Evolutionary conservation across 2,888 invertebrate species (phyloP).

Genomic region (Noctua fimbriata): DNA sequence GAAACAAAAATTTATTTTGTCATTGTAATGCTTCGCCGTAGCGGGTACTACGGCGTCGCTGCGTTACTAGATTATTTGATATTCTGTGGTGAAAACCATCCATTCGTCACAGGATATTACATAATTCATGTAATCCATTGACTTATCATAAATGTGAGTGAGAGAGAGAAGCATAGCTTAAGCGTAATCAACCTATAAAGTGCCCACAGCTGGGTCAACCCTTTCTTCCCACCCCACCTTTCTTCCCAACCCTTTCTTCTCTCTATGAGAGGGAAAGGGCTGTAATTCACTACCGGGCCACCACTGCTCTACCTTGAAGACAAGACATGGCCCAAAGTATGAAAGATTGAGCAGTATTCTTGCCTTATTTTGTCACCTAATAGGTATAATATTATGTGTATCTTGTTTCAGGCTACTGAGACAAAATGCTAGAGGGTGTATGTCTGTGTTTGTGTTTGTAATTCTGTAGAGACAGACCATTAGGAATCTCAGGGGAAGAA

Average conservation of each 20-base stretch:
- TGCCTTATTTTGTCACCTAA: background rate
- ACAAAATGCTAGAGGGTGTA: background rate
- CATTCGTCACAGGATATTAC: background rate
- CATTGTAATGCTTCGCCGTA: slow-evolving; percentile 4
- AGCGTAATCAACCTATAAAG: background rate
- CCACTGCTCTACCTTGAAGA: background rate
- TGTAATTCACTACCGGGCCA: background rate
- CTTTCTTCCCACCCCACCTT: too few species aligned
- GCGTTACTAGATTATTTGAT: background rate
- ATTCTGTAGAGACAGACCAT: background rate
- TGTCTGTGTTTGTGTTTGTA: background rate
- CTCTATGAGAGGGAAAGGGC: background rate
- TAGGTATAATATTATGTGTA: background rate
- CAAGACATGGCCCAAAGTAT: background rate
- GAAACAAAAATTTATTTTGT: background rate
- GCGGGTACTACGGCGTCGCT: slow-evolving; percentile 15
- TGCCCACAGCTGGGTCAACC: background rate
- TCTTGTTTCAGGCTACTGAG: background rate
- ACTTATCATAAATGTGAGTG: background rate
- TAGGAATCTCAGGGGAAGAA: background rate
- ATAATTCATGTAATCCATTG: background rate
- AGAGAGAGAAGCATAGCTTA: background rate
- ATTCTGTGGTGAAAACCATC: too few species aligned
- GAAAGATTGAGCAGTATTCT: background rate
- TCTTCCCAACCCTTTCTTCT: too few species aligned